Evolutionary conservation across 2,113 vertebrate species (phyloP), one percentile per base, ranked within the genome.

Genomic region (Sander lucioperca): DNA sequence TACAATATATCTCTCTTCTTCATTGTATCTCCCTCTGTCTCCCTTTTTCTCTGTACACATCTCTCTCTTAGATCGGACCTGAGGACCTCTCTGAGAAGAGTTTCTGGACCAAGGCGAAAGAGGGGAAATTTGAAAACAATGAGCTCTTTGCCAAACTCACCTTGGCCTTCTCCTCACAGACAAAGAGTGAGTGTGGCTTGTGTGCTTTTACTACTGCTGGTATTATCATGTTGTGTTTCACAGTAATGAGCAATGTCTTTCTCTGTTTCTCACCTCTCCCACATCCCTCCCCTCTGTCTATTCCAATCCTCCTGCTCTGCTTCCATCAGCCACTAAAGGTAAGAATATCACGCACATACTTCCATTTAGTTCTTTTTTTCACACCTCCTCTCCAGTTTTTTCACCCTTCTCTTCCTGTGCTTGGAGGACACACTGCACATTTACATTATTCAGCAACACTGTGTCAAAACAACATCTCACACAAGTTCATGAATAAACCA

Each of bases 61-160:
- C 62, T 72, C 45, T 74, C 47, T 82, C 23, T 80, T 69, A 98
- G 97, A 96, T 98, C 48, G 91, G 82, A 11, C 86, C 94, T 4
- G 95, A 97, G 80, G 96, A 97, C 53, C 95, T 98, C 67, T 95
- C 94, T 27, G 95, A 97, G 90, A 94, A 89, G 54, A 97, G 97
- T 89, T 97, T 98, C 91, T 98, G 97, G 97, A 95, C 92, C 77
- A 95, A 95, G 62, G 89, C 94, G n/a, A 96, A 97, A 65, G 97
- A 98, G 74, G 96, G 96, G 0, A 77, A 93, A 67, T 98, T 94
- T 93, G 97, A 97, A 92, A 97, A 91, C 91, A 95, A 93, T 15
- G 97, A 98, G 67, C 97, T 98, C 72, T 97, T 98, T 70, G 96
- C 97, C 92, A 97, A 96, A 93, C 96, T 98, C 70, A 96, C 96